Conservation (phyloP, 2,797 vertebrate species). For the Myotis planiceps region DNA sequence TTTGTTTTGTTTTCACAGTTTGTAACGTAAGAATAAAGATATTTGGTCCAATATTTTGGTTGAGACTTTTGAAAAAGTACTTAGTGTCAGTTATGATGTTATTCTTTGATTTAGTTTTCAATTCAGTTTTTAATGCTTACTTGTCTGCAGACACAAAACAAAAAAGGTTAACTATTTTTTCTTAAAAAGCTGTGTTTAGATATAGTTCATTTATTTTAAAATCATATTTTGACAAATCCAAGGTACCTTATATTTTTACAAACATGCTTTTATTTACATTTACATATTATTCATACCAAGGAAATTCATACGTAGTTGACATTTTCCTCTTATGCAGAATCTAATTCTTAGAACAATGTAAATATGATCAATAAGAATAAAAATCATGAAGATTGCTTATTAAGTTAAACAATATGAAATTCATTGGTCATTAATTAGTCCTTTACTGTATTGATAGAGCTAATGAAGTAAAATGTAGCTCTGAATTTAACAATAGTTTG, state of each 20-base stretch:
- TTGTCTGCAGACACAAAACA: neutral
- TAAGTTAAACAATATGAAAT: neutral
- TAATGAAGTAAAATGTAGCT: neutral
- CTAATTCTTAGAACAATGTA: neutral
- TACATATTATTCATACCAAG: neutral
- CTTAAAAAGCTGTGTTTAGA: neutral
- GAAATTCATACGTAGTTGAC: neutral
- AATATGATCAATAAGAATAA: neutral
- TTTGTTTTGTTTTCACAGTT: neutral
- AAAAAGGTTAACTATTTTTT: neutral
- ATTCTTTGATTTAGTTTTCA: neutral
- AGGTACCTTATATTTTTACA: neutral
- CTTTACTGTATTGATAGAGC: neutral
- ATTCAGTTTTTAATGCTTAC: neutral
- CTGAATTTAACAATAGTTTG: neutral
- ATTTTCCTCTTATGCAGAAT: neutral
- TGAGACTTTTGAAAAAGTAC: slow-evolving; percentile 3
- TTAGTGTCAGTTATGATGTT: neutral
- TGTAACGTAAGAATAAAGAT: neutral
- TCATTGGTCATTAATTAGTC: neutral
- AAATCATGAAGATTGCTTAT: neutral
- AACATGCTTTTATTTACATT: neutral
- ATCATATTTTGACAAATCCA: neutral
- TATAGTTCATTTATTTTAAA: neutral
- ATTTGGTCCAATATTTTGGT: neutral